Percentiles rank a stretch among this genome's conserved stretches.
These are phyloP conservation scores for Craterocephalus amniculus DNA, from an alignment of 2,797 vertebrate genomes.

Conservation along the genomic window DNA sequence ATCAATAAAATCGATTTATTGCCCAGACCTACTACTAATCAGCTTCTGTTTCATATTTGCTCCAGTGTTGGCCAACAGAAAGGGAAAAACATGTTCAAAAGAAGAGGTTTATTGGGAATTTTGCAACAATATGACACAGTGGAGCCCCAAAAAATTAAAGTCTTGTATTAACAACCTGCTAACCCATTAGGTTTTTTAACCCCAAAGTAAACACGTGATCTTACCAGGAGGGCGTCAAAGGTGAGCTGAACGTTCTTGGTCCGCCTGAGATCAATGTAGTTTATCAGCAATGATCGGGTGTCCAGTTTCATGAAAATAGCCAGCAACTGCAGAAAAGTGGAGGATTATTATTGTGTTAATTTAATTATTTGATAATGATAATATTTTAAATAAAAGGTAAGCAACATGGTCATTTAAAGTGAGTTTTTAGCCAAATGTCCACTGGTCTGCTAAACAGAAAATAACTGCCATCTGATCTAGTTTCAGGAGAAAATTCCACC, in stretches of 20 bases:
- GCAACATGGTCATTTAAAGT: not conserved
- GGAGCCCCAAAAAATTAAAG: no score
- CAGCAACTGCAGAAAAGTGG: slow-evolving; percentile 82
- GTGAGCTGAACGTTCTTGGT: slow-evolving; percentile 92
- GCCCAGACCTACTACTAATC: no score
- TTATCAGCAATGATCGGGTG: slow-evolving; percentile 93
- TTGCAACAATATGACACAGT: no score
- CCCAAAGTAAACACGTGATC: not conserved
- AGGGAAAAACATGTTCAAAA: no score
- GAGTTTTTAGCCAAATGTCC: not conserved
- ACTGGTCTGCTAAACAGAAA: not conserved
- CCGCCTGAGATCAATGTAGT: slow-evolving; percentile 91
- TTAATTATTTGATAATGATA: not conserved
- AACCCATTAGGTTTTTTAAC: no score
- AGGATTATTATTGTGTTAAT: rapidly evolving
- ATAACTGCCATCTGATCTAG: not conserved
- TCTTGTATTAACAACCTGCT: no score
- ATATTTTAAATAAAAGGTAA: not conserved
- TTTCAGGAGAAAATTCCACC: not conserved
- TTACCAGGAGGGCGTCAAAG: slow-evolving; percentile 95
- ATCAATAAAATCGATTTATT: no score
- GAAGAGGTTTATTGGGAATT: no score
- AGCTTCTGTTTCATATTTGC: no score
- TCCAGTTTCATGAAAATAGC: slow-evolving; percentile 96
- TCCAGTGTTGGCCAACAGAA: no score